phyloP scores from a whole-genome alignment of 2,113 vertebrate genomes.

The Sinocyclocheilus anshuiensis region DNA sequence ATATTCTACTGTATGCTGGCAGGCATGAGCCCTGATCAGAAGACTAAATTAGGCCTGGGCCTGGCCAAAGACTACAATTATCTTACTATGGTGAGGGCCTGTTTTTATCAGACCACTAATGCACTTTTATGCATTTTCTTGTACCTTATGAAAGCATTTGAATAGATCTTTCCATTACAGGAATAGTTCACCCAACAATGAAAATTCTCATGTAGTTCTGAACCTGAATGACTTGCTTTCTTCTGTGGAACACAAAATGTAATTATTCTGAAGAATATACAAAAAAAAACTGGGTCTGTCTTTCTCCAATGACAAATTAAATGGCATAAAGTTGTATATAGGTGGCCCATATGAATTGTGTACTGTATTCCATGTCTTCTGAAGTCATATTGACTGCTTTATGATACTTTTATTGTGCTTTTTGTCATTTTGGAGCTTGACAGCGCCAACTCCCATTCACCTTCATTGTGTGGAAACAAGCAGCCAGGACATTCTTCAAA shows the following conservation, averaged over 20 bases:
- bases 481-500: not conserved
- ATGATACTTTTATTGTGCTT: not conserved
- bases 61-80: conserved; percentile 91
- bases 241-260: not conserved
- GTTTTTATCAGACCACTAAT: not conserved
- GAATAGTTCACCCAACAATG: not conserved
- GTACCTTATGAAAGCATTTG: not conserved
- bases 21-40: conserved; percentile 90
- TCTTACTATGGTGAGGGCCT: conserved; percentile 87
- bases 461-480: not conserved
- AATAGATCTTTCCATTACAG: not conserved
- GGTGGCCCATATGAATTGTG: not conserved
- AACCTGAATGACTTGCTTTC: not conserved
- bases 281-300: too few species aligned
- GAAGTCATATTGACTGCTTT: not conserved
- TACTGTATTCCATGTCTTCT: not conserved
- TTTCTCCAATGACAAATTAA: not conserved
- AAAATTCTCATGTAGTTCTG: not conserved
- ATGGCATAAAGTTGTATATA: not conserved
- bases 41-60: conserved; percentile 87
- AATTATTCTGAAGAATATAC: not conserved
- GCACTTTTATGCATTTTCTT: not conserved
- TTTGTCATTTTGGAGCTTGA: not conserved
- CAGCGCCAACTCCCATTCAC: not conserved
- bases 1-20: conserved; percentile 98